Conservation (phyloP, 1,140 invertebrate genomes). For the Temnothorax curvispinosus region DNA sequence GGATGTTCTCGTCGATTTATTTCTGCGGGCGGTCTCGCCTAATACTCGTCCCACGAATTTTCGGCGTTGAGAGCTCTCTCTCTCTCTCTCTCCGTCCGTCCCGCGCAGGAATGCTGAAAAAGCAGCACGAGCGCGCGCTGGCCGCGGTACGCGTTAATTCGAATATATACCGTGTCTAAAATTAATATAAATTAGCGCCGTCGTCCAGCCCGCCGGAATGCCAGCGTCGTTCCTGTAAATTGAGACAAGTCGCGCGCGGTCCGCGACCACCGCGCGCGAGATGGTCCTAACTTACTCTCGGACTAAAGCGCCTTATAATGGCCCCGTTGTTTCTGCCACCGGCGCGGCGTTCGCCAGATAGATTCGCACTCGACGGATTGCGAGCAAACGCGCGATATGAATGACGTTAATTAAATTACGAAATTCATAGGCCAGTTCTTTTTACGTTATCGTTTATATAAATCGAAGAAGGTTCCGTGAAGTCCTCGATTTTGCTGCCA, state of each 20-base stretch:
- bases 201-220: conserved; percentile 60
- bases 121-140: conserved; percentile 34
- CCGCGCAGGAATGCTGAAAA: conserved; percentile 53
- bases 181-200: conserved; percentile 73
- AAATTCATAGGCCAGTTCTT: not conserved
- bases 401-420: not conserved
- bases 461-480: not conserved
- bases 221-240: conserved; percentile 68
- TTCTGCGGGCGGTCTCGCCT: conserved; percentile 24
- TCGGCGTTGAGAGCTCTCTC: conserved; percentile 19
- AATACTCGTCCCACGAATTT: conserved; percentile 36
- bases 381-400: not conserved
- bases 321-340: not conserved
- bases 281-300: not conserved
- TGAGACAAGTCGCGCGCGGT: conserved; percentile 66
- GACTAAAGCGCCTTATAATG: conserved; percentile 29
- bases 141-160: conserved; percentile 59
- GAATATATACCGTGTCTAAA: conserved; percentile 67
- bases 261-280: conserved; percentile 25
- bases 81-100: not conserved
- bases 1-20: conserved; percentile 21
- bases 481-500: not conserved
- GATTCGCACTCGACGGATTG: not conserved
- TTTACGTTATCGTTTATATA: too few relatives aligned
- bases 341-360: not conserved